A percentile compares a stretch with the other conserved stretches of the same genome.
These are phyloP conservation scores for Nebria ingens DNA, from an alignment of 1,140 invertebrate species.

Conservation along the genomic window DNA sequence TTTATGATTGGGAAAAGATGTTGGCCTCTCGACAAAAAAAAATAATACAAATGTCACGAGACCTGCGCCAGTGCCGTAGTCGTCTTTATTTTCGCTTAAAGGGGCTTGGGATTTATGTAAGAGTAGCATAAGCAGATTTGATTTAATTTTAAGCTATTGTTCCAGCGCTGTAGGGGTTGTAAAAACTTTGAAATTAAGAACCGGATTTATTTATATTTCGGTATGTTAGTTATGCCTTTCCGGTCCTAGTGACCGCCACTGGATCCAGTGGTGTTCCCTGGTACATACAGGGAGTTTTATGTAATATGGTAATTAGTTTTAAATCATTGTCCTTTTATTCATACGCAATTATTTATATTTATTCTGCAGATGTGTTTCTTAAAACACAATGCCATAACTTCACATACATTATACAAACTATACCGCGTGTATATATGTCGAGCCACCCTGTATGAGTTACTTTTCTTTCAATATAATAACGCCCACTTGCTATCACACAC, in stretches of 20 bases:
- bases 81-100: too few relatives aligned
- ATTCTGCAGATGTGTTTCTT: constrained; percentile 1
- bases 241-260: too few relatives aligned
- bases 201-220: too few relatives aligned
- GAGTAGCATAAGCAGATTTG: too few relatives aligned
- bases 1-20: constrained; percentile 9
- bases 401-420: constrained; percentile 1
- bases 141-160: too few relatives aligned
- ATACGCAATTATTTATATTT: constrained; percentile 10
- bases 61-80: too few relatives aligned
- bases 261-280: not conserved
- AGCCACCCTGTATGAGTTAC: not conserved
- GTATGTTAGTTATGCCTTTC: not conserved
- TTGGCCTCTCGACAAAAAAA: too few relatives aligned
- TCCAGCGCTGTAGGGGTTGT: too few relatives aligned
- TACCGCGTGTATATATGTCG: not conserved
- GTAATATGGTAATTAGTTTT: constrained; percentile 9
- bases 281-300: constrained; percentile 4
- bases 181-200: too few relatives aligned
- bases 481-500: not conserved
- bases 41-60: too few relatives aligned
- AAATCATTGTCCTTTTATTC: constrained; percentile 2
- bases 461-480: constrained; percentile 7
- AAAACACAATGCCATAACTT: not conserved
- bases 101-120: too few relatives aligned